phyloP scores from a whole-genome alignment of 1,140 invertebrate species.

The Drosophila nigromelanica region DNA sequence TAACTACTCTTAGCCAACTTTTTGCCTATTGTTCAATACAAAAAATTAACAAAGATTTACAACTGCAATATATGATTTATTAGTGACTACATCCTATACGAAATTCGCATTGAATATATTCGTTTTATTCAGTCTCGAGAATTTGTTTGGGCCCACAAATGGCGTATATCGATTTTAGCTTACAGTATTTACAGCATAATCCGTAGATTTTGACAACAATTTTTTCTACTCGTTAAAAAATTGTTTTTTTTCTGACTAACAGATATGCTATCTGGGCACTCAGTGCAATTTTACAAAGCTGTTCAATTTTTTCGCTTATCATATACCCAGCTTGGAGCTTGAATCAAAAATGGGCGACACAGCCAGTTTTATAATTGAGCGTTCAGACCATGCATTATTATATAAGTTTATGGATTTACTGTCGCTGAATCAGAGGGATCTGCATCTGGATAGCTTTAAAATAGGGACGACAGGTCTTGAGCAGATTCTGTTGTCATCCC shows the following conservation, averaged over 20 bases:
- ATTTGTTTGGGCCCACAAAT: too few species aligned
- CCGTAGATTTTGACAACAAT: too few species aligned
- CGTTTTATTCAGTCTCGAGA: too few species aligned
- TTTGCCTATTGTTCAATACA: too few species aligned
- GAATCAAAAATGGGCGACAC: constrained; percentile 27
- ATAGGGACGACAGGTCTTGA: constrained; percentile 36
- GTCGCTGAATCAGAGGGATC: not conserved
- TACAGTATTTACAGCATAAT: too few species aligned
- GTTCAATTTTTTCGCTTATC: constrained; percentile 1
- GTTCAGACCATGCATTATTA: not conserved
- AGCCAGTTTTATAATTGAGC: constrained; percentile 17
- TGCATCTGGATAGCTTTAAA: constrained; percentile 39
- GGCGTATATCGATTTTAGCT: too few species aligned
- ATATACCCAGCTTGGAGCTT: constrained; percentile 23
- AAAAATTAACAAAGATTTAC: too few species aligned
- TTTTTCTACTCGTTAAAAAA: too few species aligned
- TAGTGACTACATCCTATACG: too few species aligned
- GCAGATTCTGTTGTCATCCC: constrained; percentile 21
- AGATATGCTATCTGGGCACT: constrained; percentile 29
- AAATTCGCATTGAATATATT: too few species aligned
- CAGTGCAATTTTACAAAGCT: constrained; percentile 26
- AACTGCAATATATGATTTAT: too few species aligned
- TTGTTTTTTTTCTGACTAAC: not conserved
- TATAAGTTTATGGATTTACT: constrained; percentile 23
- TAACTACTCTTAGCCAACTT: too few species aligned